A percentile compares a stretch with the other conserved stretches of the same genome.
Evolutionary conservation across 2,113 vertebrate genomes (phyloP).

Genomic region (Toxotes chatareus): DNA sequence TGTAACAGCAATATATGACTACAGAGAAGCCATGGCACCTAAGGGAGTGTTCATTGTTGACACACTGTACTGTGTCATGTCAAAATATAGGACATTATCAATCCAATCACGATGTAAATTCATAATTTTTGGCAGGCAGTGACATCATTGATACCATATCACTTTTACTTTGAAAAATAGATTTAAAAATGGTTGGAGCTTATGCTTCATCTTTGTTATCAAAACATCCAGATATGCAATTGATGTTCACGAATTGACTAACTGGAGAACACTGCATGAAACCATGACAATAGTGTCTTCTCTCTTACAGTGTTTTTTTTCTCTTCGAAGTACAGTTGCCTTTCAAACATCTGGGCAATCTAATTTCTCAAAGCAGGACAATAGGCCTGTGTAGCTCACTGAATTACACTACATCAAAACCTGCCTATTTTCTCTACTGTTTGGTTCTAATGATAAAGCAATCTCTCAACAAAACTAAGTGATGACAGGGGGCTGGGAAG

Average conservation of each 20-base stretch:
- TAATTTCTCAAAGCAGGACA: constrained; percentile 20
- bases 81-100: too few relatives aligned
- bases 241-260: not conserved
- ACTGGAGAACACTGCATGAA: not conserved
- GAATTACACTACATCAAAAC: constrained; percentile 26
- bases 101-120: too few relatives aligned
- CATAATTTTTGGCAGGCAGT: too few relatives aligned
- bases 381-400: constrained; percentile 15
- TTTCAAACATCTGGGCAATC: constrained; percentile 19
- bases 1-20: not conserved
- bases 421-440: constrained; percentile 43
- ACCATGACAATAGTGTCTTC: not conserved
- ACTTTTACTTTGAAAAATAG: not conserved
- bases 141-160: too few relatives aligned
- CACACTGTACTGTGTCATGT: not conserved
- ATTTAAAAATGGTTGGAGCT: not conserved
- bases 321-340: not conserved
- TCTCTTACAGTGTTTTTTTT: not conserved
- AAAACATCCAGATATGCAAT: not conserved
- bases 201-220: not conserved
- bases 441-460: constrained; percentile 46
- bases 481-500: constrained; percentile 17
- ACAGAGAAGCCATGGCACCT: not conserved
- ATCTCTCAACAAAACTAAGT: constrained; percentile 48
- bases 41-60: not conserved